Conservation (phyloP, 1,140 invertebrate species). For the Cydia strobilella region DNA sequence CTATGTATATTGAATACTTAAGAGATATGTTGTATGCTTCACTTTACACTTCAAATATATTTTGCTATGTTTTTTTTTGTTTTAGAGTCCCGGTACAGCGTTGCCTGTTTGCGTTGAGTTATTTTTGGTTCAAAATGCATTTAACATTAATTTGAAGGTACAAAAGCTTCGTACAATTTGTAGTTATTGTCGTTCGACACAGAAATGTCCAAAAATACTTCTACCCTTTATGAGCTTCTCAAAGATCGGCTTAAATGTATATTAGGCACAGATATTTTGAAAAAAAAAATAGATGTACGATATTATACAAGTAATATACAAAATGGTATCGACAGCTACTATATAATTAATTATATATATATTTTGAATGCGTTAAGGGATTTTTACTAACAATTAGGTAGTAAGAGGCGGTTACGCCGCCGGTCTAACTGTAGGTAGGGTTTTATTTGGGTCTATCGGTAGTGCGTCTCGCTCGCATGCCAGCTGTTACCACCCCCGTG, state of each 20-base stretch:
- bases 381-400: slow-evolving; percentile 78
- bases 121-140: slow-evolving; percentile 28
- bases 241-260: slow-evolving; percentile 76
- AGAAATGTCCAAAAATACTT: slow-evolving; percentile 61
- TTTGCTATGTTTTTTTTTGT: slow-evolving; percentile 29
- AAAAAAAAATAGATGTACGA: slow-evolving; percentile 70
- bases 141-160: slow-evolving; percentile 26
- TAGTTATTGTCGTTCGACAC: slow-evolving; percentile 48
- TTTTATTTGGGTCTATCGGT: slow-evolving; percentile 36
- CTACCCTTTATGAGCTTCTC: slow-evolving; percentile 73
- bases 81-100: not conserved
- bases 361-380: slow-evolving; percentile 78
- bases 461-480: slow-evolving; percentile 45
- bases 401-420: slow-evolving; percentile 56
- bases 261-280: slow-evolving; percentile 77
- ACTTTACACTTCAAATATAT: slow-evolving; percentile 37
- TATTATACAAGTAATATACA: slow-evolving; percentile 72
- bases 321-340: slow-evolving; percentile 62
- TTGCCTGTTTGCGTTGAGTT: slow-evolving; percentile 14
- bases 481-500: slow-evolving; percentile 13
- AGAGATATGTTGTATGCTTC: slow-evolving; percentile 41
- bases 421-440: slow-evolving; percentile 39
- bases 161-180: slow-evolving; percentile 35
- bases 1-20: slow-evolving; percentile 53
- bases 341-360: slow-evolving; percentile 71